These are phyloP conservation scores for Pipistrellus pipistrellus DNA, from an alignment of 2,797 vertebrate genomes.

Conservation along the genomic window DNA sequence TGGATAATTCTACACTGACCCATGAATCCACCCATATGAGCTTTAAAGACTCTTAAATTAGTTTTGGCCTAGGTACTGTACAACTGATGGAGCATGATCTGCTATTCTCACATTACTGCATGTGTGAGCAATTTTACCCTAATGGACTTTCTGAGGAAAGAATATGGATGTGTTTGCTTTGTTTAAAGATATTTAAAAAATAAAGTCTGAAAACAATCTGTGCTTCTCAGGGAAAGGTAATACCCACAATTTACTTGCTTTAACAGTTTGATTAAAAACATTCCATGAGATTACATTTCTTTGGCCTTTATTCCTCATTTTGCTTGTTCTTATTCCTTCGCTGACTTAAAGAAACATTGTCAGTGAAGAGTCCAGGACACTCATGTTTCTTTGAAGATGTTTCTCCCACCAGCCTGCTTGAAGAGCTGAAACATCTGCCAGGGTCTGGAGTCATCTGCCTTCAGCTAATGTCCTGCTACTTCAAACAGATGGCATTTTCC, in stretches of 20 bases:
- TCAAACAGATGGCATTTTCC: constrained; percentile 80
- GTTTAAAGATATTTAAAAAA: constrained; percentile 75
- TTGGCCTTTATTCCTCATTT: constrained; percentile 74
- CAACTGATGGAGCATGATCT: background rate
- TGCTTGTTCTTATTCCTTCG: constrained; percentile 73
- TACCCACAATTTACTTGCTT: constrained; percentile 74
- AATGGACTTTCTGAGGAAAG: constrained; percentile 50
- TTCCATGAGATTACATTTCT: constrained; percentile 62
- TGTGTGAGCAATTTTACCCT: constrained; percentile 68
- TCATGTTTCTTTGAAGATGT: constrained; percentile 66
- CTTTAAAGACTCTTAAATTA: constrained; percentile 56
- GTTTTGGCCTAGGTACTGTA: constrained; percentile 6
- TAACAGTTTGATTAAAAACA: constrained; percentile 72
- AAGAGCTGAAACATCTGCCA: constrained; percentile 82
- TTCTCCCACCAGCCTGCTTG: constrained; percentile 34
- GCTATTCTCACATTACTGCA: constrained; percentile 40
- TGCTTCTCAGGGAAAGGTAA: constrained; percentile 73
- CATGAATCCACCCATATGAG: background rate
- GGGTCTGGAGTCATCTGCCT: constrained; percentile 69
- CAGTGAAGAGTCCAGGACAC: constrained; percentile 64
- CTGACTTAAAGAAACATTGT: constrained; percentile 66
- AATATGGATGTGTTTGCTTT: constrained; percentile 69
- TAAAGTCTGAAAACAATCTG: constrained; percentile 69
- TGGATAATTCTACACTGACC: constrained; percentile 20
- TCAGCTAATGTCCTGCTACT: constrained; percentile 73